phyloP scores from a whole-genome alignment of 2,888 invertebrate genomes.

The Melieria crassipennis region DNA sequence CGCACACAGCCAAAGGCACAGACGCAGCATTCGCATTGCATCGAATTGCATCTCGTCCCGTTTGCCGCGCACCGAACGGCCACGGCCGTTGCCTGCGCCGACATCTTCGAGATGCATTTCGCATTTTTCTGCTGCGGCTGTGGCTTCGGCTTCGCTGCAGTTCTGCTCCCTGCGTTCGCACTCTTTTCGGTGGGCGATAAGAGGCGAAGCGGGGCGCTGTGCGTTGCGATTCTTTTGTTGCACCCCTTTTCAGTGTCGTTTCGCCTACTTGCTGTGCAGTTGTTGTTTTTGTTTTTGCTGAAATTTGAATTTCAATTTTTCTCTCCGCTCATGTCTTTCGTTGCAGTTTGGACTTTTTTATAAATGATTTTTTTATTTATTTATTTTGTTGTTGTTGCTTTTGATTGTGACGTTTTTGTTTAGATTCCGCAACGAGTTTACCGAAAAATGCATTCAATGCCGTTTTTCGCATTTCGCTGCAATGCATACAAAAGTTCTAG shows the following conservation, averaged over 20 bases:
- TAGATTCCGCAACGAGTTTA: conserved; percentile 6
- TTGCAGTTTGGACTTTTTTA: conserved; percentile 27
- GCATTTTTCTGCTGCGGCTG: conserved; percentile 36
- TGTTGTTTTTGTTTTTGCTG: background rate
- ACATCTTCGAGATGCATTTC: conserved; percentile 42
- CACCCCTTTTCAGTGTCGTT: conserved; percentile 32
- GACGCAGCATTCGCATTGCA: background rate
- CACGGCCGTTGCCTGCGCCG: conserved; percentile 37
- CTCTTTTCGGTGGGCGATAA: too few relatives aligned
- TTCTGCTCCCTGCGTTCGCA: conserved; percentile 27
- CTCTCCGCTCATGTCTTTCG: conserved; percentile 26
- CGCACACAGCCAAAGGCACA: conserved; percentile 4
- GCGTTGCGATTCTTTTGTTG: conserved; percentile 39
- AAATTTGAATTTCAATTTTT: conserved; percentile 32
- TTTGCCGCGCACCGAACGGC: conserved; percentile 25
- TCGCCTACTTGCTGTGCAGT: background rate
- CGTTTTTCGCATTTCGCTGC: conserved; percentile 20
- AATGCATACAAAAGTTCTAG: conserved; percentile 22
- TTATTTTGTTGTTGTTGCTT: conserved; percentile 18
- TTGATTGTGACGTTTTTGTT: conserved; percentile 27
- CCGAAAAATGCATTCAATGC: conserved; percentile 26
- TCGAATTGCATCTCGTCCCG: background rate
- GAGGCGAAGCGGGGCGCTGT: background rate
- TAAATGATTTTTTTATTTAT: too few relatives aligned
- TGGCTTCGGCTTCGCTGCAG: conserved; percentile 25